Base-by-base conservation (phyloP, 2,888 invertebrate genomes). In the Argyresthia goedartella region DNA sequence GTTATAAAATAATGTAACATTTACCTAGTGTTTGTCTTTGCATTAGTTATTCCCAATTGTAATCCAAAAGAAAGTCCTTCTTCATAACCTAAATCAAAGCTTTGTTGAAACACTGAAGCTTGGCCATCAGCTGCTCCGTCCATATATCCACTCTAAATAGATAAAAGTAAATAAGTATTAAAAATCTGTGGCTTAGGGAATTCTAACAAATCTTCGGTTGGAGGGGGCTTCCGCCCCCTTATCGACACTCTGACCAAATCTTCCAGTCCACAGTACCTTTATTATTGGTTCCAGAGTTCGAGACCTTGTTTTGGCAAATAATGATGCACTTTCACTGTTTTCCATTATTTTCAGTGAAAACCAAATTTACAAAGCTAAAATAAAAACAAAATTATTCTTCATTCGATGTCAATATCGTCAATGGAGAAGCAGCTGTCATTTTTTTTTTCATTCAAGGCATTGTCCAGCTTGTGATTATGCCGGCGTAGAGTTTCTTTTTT, bases 51-150 rank as follows among this genome's bases (percentile, higher is more conserved):
- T 54, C 92, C 90, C 52, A 92, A 61, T 53, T 82, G 65, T 52
- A 91, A 86, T 13, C 90, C 91, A 60, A 88, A 89, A 54, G 73
- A 69, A 39, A 93, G 88, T 1, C 92, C 94, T 64, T 91, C 89
- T 54, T 75, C 72, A 67, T 91, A 94, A 1, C 94, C 94, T 53
- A 67, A 65, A 63, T 94, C 91, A 69, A 94, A 94, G 66, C 91
- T 89, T 15, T 81, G 66, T 76, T 94, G 94, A 60, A 91, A 92
- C 49, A 88, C 86, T 51, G 87, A 73, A 14, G 89, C 84, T 57
- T 89, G 85, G 0, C 93, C 94, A 66, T 89, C 90, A 36, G 87
- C 76, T 54, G 90, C 84, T 16, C 94, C 94, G 71, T 94, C 92
- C 63, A 89, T 87, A 62, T 88, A 93, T 43, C 92, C 92, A 59